Base-by-base conservation (phyloP, 1,140 invertebrate genomes). In the Philopotamus ludificatus region DNA sequence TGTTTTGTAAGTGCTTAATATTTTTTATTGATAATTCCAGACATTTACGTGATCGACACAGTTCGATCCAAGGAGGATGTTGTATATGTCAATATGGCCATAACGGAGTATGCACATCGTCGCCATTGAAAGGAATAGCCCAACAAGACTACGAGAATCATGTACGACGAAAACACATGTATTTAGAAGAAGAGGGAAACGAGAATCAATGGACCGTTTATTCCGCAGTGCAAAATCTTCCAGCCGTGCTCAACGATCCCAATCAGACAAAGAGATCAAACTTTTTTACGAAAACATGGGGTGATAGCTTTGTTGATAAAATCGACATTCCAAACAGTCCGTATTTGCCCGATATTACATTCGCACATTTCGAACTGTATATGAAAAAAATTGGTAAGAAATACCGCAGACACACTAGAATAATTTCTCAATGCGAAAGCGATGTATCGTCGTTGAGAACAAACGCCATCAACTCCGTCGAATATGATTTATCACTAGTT, bases 251-350 rank as follows among this genome's bases (percentile, higher is more conserved):
- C 22, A 97, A 98, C 81, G 96, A 99, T 82, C 97, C 97, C 0
- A 88, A 89, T 50, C 88, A 89, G 71, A 90, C 92, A 57, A 94
- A 93, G 77, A 92, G 92, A 75, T 88, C 84, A 73, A 93, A 96
- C 75, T 95, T 99, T 72, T 95, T 99, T 73, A 97, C 95, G 0
- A 95, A 94, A 77, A 96, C 94, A 67, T 99, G 97, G 97, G 97
- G 97, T 41, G 95, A 97, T 73, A 85, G 85, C 62, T 98, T 98
- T 79, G 85, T 96, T 4, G 94, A 97, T 65, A 89, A 88, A 71
- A 77, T 82, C 21, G 82, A 87, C 15, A 86, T 97, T 73, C 84
- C 87, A 18, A 85, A 86, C 59, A 90, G 90, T 71, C 85, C 87
- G 1, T 89, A 90, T 76, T 79, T 99, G 65, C 93, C 93, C 42